Evolutionary conservation across 2,113 vertebrate genomes (phyloP).

Genomic region (Halcyon malimbica): DNA sequence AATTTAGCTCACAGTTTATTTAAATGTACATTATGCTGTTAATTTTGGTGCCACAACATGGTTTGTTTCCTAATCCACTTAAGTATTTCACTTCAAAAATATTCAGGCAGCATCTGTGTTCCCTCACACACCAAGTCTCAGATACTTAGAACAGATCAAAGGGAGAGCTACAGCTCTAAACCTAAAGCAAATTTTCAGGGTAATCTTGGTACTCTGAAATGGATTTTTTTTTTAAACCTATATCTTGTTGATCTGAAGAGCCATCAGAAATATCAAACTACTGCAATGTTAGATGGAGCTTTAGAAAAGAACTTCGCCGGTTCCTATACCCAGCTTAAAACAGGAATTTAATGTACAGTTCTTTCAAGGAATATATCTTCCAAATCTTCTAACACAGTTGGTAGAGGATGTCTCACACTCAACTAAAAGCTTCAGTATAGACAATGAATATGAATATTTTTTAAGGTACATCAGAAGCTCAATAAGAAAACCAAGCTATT

Average conservation of each 20-base stretch:
- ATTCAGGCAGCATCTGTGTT: slow-evolving; percentile 10
- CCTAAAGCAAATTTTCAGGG: neutral
- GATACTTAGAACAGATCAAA: slow-evolving; percentile 27
- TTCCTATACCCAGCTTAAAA: neutral
- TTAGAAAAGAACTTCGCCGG: neutral
- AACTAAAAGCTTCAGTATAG: neutral
- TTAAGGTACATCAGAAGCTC: neutral
- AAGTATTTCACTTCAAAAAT: slow-evolving; percentile 30
- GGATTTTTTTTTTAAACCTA: neutral
- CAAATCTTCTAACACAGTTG: neutral
- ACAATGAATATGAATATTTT: neutral
- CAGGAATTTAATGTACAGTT: neutral
- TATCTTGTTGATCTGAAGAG: slow-evolving; percentile 33
- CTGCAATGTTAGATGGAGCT: neutral
- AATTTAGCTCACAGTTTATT: slow-evolving; percentile 6
- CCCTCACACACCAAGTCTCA: neutral
- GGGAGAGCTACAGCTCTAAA: slow-evolving; percentile 29
- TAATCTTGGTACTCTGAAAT: slow-evolving; percentile 40
- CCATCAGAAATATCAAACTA: neutral
- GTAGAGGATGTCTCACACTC: neutral
- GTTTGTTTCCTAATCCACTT: neutral
- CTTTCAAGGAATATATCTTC: neutral
- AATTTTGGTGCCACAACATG: neutral
- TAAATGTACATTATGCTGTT: neutral
- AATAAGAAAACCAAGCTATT: neutral